A percentile compares a stretch with the other conserved stretches of the same genome.
Conservation (phyloP, 2,888 invertebrate species). For the Euproctis similis region DNA sequence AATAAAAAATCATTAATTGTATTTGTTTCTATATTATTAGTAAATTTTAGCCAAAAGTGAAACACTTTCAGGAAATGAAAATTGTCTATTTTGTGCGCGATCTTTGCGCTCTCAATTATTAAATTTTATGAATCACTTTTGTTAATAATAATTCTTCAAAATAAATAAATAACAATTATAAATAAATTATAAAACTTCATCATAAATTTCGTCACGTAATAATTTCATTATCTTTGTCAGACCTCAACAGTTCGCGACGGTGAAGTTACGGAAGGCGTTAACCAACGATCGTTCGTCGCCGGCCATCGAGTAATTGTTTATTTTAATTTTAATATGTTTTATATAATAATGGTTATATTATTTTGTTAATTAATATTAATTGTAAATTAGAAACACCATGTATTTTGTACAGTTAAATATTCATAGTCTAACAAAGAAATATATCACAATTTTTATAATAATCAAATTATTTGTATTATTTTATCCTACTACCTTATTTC, state of each 20-base stretch:
- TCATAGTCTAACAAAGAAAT: constrained; percentile 74
- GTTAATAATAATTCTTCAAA: too few species aligned
- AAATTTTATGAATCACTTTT: too few species aligned
- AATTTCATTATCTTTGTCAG: constrained; percentile 76
- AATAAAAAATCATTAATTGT: too few species aligned
- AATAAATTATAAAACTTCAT: too few species aligned
- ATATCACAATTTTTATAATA: constrained; percentile 74
- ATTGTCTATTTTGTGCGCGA: too few species aligned
- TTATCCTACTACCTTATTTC: too few species aligned
- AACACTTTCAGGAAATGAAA: too few species aligned
- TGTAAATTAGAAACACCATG: constrained; percentile 71
- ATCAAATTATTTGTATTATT: constrained; percentile 44
- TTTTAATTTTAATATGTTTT: constrained; percentile 45
- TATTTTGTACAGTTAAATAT: constrained; percentile 77
- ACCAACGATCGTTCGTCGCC: constrained; percentile 91
- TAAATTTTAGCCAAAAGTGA: too few species aligned
- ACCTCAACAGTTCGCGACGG: constrained; percentile 90
- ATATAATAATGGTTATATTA: constrained; percentile 42
- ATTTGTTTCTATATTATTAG: too few species aligned
- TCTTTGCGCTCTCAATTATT: too few species aligned
- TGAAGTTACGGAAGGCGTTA: constrained; percentile 90
- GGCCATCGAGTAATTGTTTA: constrained; percentile 77
- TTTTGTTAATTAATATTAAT: constrained; percentile 69
- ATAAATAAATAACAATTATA: too few species aligned
- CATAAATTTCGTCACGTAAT: too few species aligned